These are phyloP conservation scores for Gortyna flavago DNA, from an alignment of 2,888 invertebrate species.

Conservation along the genomic window DNA sequence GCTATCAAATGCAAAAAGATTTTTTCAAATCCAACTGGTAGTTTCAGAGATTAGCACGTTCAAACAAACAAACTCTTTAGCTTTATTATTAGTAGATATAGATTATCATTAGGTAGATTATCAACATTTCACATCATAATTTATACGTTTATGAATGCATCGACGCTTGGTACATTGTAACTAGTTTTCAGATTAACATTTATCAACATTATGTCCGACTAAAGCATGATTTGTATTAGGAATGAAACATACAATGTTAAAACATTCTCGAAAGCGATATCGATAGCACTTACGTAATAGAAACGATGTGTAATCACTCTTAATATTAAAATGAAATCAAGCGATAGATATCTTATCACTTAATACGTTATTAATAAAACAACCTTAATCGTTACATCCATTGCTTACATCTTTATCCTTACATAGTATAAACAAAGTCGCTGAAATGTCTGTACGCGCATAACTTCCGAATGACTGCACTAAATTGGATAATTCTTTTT, in stretches of 20 bases:
- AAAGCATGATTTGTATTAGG: slow-evolving; percentile 42
- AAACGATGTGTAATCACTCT: slow-evolving; percentile 38
- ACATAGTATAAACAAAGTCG: no score
- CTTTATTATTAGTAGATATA: background rate
- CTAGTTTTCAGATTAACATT: slow-evolving; percentile 32
- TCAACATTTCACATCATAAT: slow-evolving; percentile 28
- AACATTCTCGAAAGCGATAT: slow-evolving; percentile 45
- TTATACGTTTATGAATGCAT: slow-evolving; percentile 20
- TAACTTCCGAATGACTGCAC: no score
- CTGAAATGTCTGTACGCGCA: no score
- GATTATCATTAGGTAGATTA: background rate
- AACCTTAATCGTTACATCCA: no score
- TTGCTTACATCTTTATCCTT: no score
- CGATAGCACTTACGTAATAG: slow-evolving; percentile 46
- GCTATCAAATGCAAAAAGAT: background rate
- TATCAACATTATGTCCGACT: slow-evolving; percentile 37
- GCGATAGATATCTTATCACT: slow-evolving; percentile 51
- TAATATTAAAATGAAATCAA: slow-evolving; percentile 60
- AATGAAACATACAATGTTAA: slow-evolving; percentile 47
- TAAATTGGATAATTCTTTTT: no score
- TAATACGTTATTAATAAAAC: slow-evolving; percentile 34
- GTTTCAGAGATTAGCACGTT: background rate
- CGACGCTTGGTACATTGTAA: slow-evolving; percentile 2
- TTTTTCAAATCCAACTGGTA: background rate
- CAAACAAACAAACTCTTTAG: background rate